phyloP scores from a whole-genome alignment of 1,140 invertebrate species.

The Trichomalopsis sarcophagae region DNA sequence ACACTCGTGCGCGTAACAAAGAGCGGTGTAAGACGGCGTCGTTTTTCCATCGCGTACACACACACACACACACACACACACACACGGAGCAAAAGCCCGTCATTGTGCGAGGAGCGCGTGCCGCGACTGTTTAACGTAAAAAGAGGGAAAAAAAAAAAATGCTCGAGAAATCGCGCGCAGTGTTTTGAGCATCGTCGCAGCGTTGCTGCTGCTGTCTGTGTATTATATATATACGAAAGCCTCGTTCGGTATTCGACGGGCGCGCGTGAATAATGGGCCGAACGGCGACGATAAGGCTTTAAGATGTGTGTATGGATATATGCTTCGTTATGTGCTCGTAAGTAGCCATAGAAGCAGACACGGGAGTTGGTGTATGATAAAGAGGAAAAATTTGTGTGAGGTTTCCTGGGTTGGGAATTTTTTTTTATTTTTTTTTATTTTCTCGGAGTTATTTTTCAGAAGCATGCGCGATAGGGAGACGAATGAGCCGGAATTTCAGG shows the following conservation, averaged over 20 bases:
- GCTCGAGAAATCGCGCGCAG: neutral
- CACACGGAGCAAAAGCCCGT: neutral
- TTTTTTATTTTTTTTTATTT: neutral
- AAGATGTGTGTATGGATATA: neutral
- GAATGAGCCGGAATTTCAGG: neutral
- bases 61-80: neutral
- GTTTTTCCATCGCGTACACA: neutral
- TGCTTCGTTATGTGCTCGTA: neutral
- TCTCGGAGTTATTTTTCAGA: too few species aligned
- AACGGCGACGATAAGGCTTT: conserved; percentile 6
- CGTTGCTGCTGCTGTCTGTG: too few species aligned
- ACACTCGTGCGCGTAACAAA: neutral
- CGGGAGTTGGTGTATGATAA: neutral
- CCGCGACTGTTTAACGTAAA: conserved; percentile 15
- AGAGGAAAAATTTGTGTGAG: neutral
- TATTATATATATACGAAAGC: neutral
- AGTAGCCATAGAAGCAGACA: neutral
- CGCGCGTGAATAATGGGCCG: neutral
- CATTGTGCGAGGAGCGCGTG: conserved; percentile 8
- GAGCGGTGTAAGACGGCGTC: neutral
- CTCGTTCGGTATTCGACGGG: neutral
- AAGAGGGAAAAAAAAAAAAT: too few species aligned
- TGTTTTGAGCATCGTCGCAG: neutral
- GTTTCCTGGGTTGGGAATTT: neutral
- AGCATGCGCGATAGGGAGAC: neutral